Base-by-base conservation (phyloP, 2,113 vertebrate genomes). In the Phasianus colchicus region DNA sequence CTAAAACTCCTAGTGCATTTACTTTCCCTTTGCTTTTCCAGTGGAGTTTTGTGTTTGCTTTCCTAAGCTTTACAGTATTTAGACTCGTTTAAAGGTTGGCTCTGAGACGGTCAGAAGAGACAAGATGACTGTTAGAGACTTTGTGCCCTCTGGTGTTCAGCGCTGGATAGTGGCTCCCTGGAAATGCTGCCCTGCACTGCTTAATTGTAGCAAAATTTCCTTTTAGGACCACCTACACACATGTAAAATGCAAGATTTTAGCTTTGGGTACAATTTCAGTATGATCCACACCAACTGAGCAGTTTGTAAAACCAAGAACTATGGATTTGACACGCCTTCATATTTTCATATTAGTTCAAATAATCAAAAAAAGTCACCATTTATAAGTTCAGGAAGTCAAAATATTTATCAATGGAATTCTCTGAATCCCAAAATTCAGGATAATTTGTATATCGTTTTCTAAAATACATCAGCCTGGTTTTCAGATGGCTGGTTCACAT, bases 71-170 rank as follows among this genome's bases (percentile, higher is more conserved):
- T 60, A 29, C 80, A 83, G 50, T 36, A 32, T 38, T n/a, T 14
- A 78, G 60, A 9, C 45, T 48, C 22, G 19, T 40, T 58, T 30
- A 40, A 57, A 12, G 1, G 66, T 6, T 25, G 79, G 65, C 83
- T 9, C 43, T 40, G 14, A 1, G 6, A 29, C 69, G 63, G 67
- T 47, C 8, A 4, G 36, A 38, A n/a, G 55, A 36, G 38, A n/a
- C 32, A 55, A 47, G 6, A 48, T 12, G 65, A 15, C 94, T 83
- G n/a, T 47, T 27, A 6, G 93, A 88, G 93, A 89, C 40, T 91
- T 86, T 95, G 93, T 92, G 96, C 96, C 96, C 96, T 94, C 96
- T 96, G 88, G 50, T 89, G 96, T 94, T 96, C 86, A 38, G 63
- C 20, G 5, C 18, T 12, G 57, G 43, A 22, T 54, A 47, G 12